Evolutionary conservation across 2,888 invertebrate species (phyloP).

Genomic region (Orthosia gracilis): DNA sequence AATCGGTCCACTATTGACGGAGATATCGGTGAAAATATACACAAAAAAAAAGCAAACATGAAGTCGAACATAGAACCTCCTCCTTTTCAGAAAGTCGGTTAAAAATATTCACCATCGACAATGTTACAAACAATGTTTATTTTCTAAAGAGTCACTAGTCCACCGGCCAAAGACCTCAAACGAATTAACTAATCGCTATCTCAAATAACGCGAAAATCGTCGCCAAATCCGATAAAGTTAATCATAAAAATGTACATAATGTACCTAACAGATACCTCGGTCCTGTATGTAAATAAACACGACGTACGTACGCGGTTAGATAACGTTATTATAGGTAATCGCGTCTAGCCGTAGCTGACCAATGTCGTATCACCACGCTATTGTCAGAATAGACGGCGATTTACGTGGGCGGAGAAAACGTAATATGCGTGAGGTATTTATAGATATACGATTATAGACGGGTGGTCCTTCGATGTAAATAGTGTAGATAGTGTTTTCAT

Average conservation of each 20-base stretch:
- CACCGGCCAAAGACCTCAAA: slow-evolving; percentile 25
- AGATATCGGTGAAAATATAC: no score
- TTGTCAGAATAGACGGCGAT: neutral
- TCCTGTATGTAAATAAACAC: slow-evolving; percentile 51
- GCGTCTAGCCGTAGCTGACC: slow-evolving; percentile 30
- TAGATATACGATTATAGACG: slow-evolving; percentile 20
- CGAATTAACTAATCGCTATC: slow-evolving; percentile 9
- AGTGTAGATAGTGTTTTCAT: slow-evolving; percentile 1
- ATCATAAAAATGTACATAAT: neutral
- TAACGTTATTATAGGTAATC: slow-evolving; percentile 39
- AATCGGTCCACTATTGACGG: no score
- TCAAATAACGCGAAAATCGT: slow-evolving; percentile 11
- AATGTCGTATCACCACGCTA: slow-evolving; percentile 55
- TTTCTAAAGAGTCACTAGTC: neutral
- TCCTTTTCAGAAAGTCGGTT: no score
- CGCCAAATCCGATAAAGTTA: slow-evolving; percentile 28
- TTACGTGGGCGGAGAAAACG: slow-evolving; percentile 28
- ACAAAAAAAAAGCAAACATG: no score
- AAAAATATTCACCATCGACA: no score
- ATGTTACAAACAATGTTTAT: no score
- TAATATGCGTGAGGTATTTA: slow-evolving; percentile 35
- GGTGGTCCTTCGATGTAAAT: slow-evolving; percentile 18
- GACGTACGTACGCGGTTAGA: slow-evolving; percentile 19
- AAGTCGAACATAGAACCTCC: no score
- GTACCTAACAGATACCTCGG: slow-evolving; percentile 5